phyloP scores from a whole-genome alignment of 2,888 invertebrate species.

The Esperia sulphurella region DNA sequence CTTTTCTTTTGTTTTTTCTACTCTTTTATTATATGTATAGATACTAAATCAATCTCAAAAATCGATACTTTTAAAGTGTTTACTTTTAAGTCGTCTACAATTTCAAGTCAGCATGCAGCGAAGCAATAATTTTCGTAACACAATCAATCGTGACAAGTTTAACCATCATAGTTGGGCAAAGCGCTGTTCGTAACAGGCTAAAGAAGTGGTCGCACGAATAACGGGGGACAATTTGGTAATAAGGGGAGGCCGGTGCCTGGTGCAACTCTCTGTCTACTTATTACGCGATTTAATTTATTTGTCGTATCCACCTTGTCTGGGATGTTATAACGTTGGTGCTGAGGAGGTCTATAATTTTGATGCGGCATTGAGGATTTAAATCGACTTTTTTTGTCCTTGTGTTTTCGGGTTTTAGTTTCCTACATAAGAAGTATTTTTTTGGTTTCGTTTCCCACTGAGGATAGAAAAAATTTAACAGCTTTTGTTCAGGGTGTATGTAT shows the following conservation, averaged over 20 bases:
- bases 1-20: no score
- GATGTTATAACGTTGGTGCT: slow-evolving; percentile 40
- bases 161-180: slow-evolving; percentile 33
- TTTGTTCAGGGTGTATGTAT: no score
- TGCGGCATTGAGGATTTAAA: slow-evolving; percentile 15
- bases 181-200: slow-evolving; percentile 28
- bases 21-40: no score
- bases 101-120: slow-evolving; percentile 8
- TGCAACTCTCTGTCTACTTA: slow-evolving; percentile 53
- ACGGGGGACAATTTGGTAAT: slow-evolving; percentile 64
- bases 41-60: no score
- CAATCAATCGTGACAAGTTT: slow-evolving; percentile 30
- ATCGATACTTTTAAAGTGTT: no score
- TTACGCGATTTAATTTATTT: slow-evolving; percentile 68
- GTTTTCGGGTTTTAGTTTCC: not conserved
- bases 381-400: no score
- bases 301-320: slow-evolving; percentile 50
- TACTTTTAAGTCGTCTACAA: not conserved
- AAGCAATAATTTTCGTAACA: slow-evolving; percentile 14
- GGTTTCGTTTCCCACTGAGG: no score
- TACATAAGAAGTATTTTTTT: no score
- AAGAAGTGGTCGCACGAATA: slow-evolving; percentile 55
- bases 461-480: no score
- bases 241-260: slow-evolving; percentile 59
- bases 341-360: slow-evolving; percentile 18